phyloP scores from a whole-genome alignment of 2,113 vertebrate genomes.

The Erpornis zantholeuca region DNA sequence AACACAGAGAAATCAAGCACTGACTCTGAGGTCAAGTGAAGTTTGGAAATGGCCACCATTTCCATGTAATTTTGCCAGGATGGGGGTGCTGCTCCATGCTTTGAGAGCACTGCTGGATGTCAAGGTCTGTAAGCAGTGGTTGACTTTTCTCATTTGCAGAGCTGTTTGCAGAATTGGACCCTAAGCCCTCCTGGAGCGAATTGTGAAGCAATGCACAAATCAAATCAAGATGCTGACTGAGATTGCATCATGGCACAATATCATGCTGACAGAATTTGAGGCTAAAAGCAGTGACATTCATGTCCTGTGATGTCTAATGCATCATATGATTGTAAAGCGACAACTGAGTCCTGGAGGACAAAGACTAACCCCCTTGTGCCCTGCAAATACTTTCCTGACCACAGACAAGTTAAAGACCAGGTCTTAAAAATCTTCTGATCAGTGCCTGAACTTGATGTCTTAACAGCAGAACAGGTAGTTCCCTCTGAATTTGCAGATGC shows the following conservation, averaged over 20 bases:
- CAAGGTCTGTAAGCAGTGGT: background rate
- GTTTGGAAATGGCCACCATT: background rate
- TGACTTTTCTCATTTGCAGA: background rate
- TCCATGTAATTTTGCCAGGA: background rate
- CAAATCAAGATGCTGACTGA: background rate
- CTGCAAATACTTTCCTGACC: constrained; percentile 1
- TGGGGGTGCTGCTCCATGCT: fast-evolving
- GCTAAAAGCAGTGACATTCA: constrained; percentile 12
- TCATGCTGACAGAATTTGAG: background rate
- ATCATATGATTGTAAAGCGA: background rate
- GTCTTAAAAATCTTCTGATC: background rate
- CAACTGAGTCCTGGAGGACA: background rate
- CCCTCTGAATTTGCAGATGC: background rate
- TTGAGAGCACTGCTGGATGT: background rate
- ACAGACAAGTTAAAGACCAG: background rate
- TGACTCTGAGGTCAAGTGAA: background rate
- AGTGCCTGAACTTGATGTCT: background rate
- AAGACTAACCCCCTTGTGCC: background rate
- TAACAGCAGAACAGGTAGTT: background rate
- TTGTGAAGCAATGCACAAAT: background rate
- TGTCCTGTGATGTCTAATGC: background rate
- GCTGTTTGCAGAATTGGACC: background rate
- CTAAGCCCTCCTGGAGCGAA: background rate
- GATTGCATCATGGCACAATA: background rate
- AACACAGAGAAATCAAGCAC: background rate